Conservation (phyloP, 2,113 vertebrate species). For the Toxotes chatareus region DNA sequence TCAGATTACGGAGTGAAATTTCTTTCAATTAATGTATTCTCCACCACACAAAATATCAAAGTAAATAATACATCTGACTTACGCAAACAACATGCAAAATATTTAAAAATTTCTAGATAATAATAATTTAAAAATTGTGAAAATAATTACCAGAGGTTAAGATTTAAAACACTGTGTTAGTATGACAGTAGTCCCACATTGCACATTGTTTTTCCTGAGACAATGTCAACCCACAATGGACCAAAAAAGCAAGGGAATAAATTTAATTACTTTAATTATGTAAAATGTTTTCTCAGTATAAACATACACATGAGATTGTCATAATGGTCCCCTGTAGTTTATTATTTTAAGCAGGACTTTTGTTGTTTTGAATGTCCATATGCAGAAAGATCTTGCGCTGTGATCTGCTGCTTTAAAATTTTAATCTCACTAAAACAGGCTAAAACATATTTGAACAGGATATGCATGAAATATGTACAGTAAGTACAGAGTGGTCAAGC, state of each 20-base stretch:
- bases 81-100: too few species aligned
- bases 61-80: background rate
- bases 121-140: background rate
- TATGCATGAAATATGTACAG: slow-evolving; percentile 15
- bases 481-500: background rate
- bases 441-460: background rate
- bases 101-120: background rate
- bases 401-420: slow-evolving; percentile 10
- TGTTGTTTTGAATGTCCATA: background rate
- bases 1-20: background rate
- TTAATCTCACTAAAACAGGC: background rate
- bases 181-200: background rate
- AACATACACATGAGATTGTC: background rate
- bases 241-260: background rate
- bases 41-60: background rate
- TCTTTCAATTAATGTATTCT: background rate
- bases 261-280: too few species aligned
- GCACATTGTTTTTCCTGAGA: background rate
- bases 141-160: background rate
- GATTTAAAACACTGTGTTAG: background rate
- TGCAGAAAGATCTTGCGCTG: background rate
- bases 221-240: background rate
- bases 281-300: background rate
- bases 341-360: background rate
- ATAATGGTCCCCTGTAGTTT: background rate